These are phyloP conservation scores for Tachina lurida DNA, from an alignment of 2,888 invertebrate species.

Conservation along the genomic window DNA sequence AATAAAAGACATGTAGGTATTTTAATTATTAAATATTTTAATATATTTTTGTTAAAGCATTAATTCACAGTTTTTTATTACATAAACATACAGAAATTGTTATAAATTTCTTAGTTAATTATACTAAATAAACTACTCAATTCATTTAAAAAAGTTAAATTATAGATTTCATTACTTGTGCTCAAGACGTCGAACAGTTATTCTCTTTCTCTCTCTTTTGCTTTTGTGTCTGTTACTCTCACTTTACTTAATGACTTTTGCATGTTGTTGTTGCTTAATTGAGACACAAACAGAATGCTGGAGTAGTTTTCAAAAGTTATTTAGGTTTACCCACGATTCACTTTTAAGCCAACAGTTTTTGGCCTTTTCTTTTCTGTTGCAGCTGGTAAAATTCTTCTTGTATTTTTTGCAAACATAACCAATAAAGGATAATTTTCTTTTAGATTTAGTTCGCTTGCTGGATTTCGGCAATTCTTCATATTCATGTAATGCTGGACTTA, in stretches of 20 bases:
- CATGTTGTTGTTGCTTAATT: background rate
- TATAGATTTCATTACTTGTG: no score
- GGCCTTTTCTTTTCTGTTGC: background rate
- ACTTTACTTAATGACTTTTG: background rate
- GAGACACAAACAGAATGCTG: no score
- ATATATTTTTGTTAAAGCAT: conserved; percentile 31
- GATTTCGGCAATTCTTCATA: conserved; percentile 12
- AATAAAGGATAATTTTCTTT: conserved; percentile 31
- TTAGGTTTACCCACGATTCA: conserved; percentile 40
- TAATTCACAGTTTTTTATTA: conserved; percentile 13
- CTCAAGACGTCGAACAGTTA: no score
- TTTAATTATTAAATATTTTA: background rate
- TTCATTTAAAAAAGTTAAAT: no score
- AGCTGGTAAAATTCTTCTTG: conserved; percentile 28
- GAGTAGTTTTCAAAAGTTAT: background rate
- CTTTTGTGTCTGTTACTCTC: background rate
- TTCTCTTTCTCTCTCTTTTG: no score
- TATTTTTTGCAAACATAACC: conserved; percentile 54
- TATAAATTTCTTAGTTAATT: background rate
- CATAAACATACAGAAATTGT: background rate
- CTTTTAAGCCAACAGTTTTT: conserved; percentile 43
- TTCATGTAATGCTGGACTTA: background rate
- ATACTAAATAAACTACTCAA: no score
- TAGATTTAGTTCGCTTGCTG: background rate
- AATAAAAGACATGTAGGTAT: background rate